Evolutionary conservation across 2,113 vertebrate species (phyloP).

Genomic region (Erinaceus europaeus): DNA sequence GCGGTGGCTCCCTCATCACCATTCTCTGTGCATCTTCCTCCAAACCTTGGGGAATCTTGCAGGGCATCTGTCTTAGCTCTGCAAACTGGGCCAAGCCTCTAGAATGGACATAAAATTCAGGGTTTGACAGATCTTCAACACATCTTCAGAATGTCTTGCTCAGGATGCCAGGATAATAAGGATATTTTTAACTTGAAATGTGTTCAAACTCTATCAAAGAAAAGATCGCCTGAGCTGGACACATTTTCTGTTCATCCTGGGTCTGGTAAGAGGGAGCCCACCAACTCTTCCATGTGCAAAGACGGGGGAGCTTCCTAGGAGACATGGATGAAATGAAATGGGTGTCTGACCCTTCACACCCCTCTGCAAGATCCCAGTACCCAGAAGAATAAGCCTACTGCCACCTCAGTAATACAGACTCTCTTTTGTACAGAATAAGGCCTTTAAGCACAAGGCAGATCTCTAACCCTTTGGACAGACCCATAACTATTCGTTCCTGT

Average conservation of each 20-base stretch:
- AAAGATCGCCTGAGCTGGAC: neutral
- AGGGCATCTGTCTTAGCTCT: neutral
- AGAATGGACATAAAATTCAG: neutral
- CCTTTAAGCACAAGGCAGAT: neutral
- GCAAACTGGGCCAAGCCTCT: neutral
- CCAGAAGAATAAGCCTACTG: neutral
- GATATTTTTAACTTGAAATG: neutral
- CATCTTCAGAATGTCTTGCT: neutral
- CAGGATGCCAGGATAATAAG: neutral
- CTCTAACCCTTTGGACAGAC: neutral
- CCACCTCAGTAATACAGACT: neutral
- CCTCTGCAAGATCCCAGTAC: neutral
- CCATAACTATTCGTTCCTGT: no score
- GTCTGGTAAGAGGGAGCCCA: neutral
- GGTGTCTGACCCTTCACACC: neutral
- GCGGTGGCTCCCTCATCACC: neutral
- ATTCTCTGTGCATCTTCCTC: neutral
- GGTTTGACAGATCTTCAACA: neutral
- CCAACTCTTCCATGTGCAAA: neutral
- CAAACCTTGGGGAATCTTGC: neutral
- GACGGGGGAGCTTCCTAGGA: neutral
- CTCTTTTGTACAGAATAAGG: neutral
- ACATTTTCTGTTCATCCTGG: neutral
- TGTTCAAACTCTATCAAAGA: slow-evolving; percentile 11
- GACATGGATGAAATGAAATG: neutral